phyloP scores from a whole-genome alignment of 2,797 vertebrate genomes.

The Borostomias antarcticus region DNA sequence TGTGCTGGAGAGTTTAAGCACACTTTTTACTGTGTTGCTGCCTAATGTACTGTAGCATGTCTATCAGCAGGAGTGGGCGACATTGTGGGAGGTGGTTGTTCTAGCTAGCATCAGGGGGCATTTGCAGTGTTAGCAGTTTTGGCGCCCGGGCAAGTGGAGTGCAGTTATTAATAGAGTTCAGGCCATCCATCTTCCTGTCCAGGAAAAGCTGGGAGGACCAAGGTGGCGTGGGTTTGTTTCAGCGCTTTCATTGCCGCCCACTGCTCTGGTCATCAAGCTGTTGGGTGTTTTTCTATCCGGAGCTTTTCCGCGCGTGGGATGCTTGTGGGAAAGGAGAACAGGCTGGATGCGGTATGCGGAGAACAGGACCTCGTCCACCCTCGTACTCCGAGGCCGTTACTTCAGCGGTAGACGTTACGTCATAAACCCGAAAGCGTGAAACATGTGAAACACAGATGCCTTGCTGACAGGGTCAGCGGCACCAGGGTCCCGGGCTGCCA shows the following conservation, averaged over 20 bases:
- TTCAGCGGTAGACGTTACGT: too few relatives aligned
- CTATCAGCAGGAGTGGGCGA: slow-evolving; percentile 66
- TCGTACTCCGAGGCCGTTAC: too few relatives aligned
- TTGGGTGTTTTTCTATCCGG: slow-evolving; percentile 53
- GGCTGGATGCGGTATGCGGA: neutral
- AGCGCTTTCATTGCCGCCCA: slow-evolving; percentile 70
- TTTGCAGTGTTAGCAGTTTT: slow-evolving; percentile 75
- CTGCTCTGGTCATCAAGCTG: slow-evolving; percentile 65
- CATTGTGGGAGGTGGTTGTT: slow-evolving; percentile 72
- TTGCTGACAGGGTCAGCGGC: neutral
- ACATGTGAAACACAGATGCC: too few relatives aligned
- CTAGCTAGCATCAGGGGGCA: slow-evolving; percentile 68
- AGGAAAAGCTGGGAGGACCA: slow-evolving; percentile 57
- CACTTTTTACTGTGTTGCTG: slow-evolving; percentile 48
- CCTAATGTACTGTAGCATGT: slow-evolving; percentile 56
- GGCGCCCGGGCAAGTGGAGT: slow-evolving; percentile 72
- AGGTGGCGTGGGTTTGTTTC: slow-evolving; percentile 70
- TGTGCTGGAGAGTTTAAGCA: slow-evolving; percentile 44
- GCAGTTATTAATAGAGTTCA: slow-evolving; percentile 76
- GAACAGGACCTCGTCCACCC: too few relatives aligned
- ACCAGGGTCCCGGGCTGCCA: slow-evolving; percentile 25
- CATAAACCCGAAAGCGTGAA: too few relatives aligned
- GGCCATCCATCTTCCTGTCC: slow-evolving; percentile 76
- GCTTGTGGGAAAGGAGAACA: neutral
- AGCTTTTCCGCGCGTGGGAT: neutral